Evolutionary conservation across 1,140 invertebrate species (phyloP), one percentile per base, ranked within the genome.

Genomic region (Drosophila suzukii): DNA sequence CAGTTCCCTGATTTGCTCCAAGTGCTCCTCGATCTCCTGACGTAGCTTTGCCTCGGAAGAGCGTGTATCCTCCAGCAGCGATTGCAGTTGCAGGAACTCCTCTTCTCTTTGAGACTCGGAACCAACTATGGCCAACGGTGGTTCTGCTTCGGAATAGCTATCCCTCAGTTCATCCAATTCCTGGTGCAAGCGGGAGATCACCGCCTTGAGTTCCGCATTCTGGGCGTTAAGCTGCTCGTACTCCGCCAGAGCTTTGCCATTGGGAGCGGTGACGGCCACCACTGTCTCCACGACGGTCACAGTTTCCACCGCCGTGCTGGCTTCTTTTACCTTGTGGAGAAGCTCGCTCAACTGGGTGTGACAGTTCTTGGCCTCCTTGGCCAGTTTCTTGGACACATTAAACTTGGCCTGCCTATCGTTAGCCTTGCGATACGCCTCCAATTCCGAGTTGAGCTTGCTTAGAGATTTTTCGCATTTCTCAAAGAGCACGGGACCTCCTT

Each of bases 141-240:
- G n/a, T 65, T 15, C 38, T 0, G 57, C 20, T 15, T 80, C 78
- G 0, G 36, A 36, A n/a, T 56, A 50, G 38, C 59, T 58, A 0
- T 77, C 85, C 13, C 65, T 57, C 7, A 80, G 39, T 32, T 89
- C 91, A 2, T 78, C 62, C 3, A 92, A 32, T 20, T 90, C 82
- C 11, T 47, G n/a, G 7, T 73, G 67, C 10, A 92, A 27, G 0
- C 76, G 56, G 4, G 81, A 63, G 12, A 92, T 59, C 10, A 73
- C 66, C 1, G 78, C 67, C 12, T 93, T 88, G 0, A 90, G 57
- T n/a, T 86, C 82, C 0, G 89, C 91, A 58, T 94, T 93, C 24
- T 94, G 92, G 3, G 90, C 77, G 2, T 93, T 92, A n/a, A 94
- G 58, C 53, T 72, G 78, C 58, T 93, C 93, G 57, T 92, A 93